phyloP scores from a whole-genome alignment of 2,888 invertebrate species.

The Watsonalla binaria region DNA sequence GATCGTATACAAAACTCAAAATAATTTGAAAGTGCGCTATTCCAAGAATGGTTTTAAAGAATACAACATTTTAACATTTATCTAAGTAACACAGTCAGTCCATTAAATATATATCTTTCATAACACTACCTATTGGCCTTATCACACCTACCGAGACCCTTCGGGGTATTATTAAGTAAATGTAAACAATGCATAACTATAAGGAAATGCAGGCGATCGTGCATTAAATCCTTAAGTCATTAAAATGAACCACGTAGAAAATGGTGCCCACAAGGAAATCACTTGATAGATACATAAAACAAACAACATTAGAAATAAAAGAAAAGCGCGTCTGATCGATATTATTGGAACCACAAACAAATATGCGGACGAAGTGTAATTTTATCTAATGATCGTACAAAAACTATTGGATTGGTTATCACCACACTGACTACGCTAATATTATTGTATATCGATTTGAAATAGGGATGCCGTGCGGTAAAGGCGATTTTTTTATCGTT shows the following conservation, averaged over 20 bases:
- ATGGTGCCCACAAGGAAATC: neutral
- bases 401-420: constrained; percentile 46
- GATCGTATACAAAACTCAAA: no score
- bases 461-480: constrained; percentile 11
- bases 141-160: no score
- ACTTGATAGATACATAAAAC: constrained; percentile 22
- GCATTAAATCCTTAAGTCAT: neutral
- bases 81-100: no score
- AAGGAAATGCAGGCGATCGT: neutral
- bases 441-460: constrained; percentile 8
- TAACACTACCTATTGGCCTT: no score
- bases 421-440: constrained; percentile 28
- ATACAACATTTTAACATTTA: no score
- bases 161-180: neutral
- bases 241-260: neutral
- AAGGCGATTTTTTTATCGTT: neutral
- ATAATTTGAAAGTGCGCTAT: no score
- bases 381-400: constrained; percentile 51
- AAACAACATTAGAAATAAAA: constrained; percentile 15
- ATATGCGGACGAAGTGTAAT: constrained; percentile 44
- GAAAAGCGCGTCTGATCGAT: constrained; percentile 28
- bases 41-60: no score
- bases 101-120: no score
- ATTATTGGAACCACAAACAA: constrained; percentile 50
- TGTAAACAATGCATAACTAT: neutral